A percentile compares a stretch with the other conserved stretches of the same genome.
Conservation (phyloP, 2,797 vertebrate species). For the Rhynchonycteris naso region DNA sequence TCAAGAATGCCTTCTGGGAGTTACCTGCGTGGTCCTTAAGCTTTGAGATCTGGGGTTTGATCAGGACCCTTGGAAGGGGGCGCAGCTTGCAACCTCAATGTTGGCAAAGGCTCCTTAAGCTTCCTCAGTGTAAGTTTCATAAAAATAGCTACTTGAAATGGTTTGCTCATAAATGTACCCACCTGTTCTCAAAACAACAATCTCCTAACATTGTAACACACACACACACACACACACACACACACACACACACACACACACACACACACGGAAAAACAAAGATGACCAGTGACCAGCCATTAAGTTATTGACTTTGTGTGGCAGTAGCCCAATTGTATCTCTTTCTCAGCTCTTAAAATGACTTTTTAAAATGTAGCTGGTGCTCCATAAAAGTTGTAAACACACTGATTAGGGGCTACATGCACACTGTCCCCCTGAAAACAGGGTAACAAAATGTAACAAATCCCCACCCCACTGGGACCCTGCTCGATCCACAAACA, state of each 20-base stretch:
- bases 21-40: conserved; percentile 83
- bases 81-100: conserved; percentile 80
- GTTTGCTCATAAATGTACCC: conserved; percentile 28
- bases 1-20: conserved; percentile 84
- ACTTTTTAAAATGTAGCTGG: conserved; percentile 7
- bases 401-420: background rate
- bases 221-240: too few species aligned
- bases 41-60: conserved; percentile 78
- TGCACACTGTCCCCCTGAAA: background rate
- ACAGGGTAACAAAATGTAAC: background rate
- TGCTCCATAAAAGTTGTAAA: background rate
- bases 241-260: too few species aligned
- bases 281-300: background rate
- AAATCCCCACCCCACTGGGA: too few species aligned
- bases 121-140: conserved; percentile 70
- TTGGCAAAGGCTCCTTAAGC: conserved; percentile 69
- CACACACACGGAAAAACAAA: background rate
- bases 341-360: background rate
- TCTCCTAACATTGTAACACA: background rate
- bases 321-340: background rate
- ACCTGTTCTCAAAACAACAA: background rate
- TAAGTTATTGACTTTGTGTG: background rate
- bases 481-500: background rate
- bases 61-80: conserved; percentile 85
- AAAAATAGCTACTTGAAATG: conserved; percentile 61